A percentile compares a stretch with the other conserved stretches of the same genome.
phyloP scores from a whole-genome alignment of 2,113 vertebrate genomes.

The Barbus barbus region DNA sequence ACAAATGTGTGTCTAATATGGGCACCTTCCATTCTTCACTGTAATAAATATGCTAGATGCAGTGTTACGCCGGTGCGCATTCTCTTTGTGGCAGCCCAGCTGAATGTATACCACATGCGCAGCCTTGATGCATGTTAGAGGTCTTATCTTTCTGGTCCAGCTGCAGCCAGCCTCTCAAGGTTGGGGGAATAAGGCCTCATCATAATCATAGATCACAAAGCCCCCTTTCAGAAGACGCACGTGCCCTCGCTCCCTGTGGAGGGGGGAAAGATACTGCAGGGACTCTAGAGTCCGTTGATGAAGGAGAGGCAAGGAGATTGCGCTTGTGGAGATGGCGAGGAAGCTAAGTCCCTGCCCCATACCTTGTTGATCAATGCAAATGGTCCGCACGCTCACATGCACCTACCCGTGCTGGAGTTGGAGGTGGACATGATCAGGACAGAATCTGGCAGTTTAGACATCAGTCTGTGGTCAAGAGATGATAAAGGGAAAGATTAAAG shows the following conservation, averaged over 20 bases:
- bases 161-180: constrained; percentile 64
- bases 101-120: constrained; percentile 60
- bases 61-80: too few relatives aligned
- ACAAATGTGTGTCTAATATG: too few relatives aligned
- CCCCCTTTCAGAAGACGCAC: constrained; percentile 62
- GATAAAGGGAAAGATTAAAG: constrained; percentile 19
- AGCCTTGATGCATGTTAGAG: constrained; percentile 69
- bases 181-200: constrained; percentile 56
- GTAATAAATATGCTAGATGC: too few relatives aligned
- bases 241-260: constrained; percentile 55
- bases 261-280: constrained; percentile 53
- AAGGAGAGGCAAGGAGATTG: constrained; percentile 47
- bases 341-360: constrained; percentile 39
- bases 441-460: constrained; percentile 87
- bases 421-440: constrained; percentile 79
- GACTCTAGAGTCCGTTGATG: constrained; percentile 47
- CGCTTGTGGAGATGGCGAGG: background rate
- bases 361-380: constrained; percentile 55
- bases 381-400: background rate
- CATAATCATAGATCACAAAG: constrained; percentile 71
- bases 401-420: constrained; percentile 77
- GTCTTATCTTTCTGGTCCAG: constrained; percentile 76
- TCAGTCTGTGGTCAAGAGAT: constrained; percentile 75
- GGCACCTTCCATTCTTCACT: too few relatives aligned
- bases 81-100: constrained; percentile 47